Evolutionary conservation across 2,888 invertebrate genomes (phyloP).

Genomic region (Eupithecia subumbrata): DNA sequence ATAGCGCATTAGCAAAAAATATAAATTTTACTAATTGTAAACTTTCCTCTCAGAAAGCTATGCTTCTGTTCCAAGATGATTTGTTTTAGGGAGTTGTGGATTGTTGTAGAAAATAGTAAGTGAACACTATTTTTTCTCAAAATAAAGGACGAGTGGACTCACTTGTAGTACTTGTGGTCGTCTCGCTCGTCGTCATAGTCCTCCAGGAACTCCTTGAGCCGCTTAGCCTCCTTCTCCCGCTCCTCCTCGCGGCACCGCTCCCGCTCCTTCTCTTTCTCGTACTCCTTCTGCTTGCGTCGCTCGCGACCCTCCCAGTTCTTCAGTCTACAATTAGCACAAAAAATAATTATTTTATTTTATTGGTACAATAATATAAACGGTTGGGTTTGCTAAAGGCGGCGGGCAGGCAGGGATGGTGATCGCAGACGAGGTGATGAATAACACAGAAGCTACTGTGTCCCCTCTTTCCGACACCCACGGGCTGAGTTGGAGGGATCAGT

Average conservation of each 20-base stretch:
- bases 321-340: slow-evolving; percentile 52
- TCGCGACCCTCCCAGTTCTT: slow-evolving; percentile 94
- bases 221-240: slow-evolving; percentile 96
- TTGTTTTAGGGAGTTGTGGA: not conserved
- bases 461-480: too few relatives aligned
- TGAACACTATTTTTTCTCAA: not conserved
- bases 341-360: not conserved
- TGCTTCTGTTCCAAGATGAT: too few relatives aligned
- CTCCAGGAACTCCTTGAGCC: slow-evolving; percentile 98
- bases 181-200: slow-evolving; percentile 99
- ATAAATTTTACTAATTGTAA: too few relatives aligned
- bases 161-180: slow-evolving; percentile 98
- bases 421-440: too few relatives aligned
- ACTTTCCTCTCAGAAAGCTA: too few relatives aligned
- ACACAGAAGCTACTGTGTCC: too few relatives aligned
- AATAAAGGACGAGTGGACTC: slow-evolving; percentile 45
- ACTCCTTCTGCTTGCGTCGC: slow-evolving; percentile 94
- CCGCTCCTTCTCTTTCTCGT: slow-evolving; percentile 93
- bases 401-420: not conserved
- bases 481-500: too few relatives aligned
- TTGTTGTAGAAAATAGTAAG: not conserved
- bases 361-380: too few relatives aligned
- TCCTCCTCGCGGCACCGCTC: slow-evolving; percentile 90
- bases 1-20: too few relatives aligned
- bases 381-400: not conserved